phyloP scores from a whole-genome alignment of 2,888 invertebrate genomes.

The Dicyrtoma fusca region DNA sequence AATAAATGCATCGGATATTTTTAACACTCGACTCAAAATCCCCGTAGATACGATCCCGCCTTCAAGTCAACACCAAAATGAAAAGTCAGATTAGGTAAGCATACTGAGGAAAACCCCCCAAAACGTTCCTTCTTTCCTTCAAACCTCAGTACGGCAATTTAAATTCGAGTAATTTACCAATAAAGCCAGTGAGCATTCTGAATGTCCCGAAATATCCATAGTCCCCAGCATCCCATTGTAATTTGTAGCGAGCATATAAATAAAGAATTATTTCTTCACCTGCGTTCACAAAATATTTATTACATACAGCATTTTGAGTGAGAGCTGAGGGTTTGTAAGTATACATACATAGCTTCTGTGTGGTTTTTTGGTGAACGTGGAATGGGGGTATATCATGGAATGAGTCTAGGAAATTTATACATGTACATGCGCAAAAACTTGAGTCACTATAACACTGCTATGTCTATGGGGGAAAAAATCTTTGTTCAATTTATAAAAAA shows the following conservation, averaged over 20 bases:
- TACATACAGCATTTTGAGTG: not conserved
- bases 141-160: not conserved
- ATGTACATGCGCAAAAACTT: not conserved
- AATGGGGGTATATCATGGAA: too few species aligned
- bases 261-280: slow-evolving; percentile 51
- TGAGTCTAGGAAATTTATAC: not conserved
- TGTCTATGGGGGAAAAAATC: too few species aligned
- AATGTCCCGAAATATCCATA: slow-evolving; percentile 48
- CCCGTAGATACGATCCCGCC: slow-evolving; percentile 68
- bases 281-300: slow-evolving; percentile 15
- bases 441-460: not conserved
- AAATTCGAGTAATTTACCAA: slow-evolving; percentile 28
- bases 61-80: slow-evolving; percentile 10
- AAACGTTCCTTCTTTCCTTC: not conserved
- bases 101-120: not conserved
- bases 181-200: slow-evolving; percentile 44
- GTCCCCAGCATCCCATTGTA: slow-evolving; percentile 49
- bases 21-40: slow-evolving; percentile 76
- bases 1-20: slow-evolving; percentile 80
- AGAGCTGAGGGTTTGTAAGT: too few species aligned
- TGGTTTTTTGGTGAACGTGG: too few species aligned
- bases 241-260: slow-evolving; percentile 46
- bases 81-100: not conserved
- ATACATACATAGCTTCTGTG: too few species aligned
- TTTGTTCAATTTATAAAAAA: too few species aligned